phyloP scores from a whole-genome alignment of 2,113 vertebrate species.

The Erythrolamprus reginae region DNA sequence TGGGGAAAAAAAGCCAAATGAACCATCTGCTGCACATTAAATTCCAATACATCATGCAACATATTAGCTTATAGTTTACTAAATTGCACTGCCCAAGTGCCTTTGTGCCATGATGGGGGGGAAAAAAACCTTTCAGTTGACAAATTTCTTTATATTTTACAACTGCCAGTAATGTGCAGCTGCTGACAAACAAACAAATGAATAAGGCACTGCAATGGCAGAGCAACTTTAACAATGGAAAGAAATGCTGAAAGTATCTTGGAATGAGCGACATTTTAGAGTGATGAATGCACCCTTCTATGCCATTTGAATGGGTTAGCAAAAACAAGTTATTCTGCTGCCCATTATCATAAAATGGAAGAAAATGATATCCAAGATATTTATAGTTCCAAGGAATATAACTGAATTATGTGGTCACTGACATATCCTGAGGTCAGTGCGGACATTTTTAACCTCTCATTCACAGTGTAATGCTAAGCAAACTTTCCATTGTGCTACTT shows the following conservation, averaged over 20 bases:
- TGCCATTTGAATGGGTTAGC: background rate
- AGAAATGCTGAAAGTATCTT: background rate
- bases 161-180: background rate
- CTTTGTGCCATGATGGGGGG: background rate
- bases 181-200: background rate
- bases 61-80: background rate
- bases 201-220: background rate
- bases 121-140: background rate
- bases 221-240: background rate
- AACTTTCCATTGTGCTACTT: background rate
- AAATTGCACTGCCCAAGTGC: background rate
- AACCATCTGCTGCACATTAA: background rate
- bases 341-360: background rate
- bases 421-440: too few relatives aligned
- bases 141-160: background rate
- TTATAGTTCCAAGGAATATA: background rate
- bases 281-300: background rate
- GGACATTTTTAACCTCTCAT: background rate
- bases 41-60: background rate
- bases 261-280: background rate
- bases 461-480: background rate
- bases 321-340: background rate
- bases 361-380: background rate
- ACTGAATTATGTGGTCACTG: background rate
- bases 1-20: background rate